These are phyloP conservation scores for Xiphydria camelus DNA, from an alignment of 2,888 invertebrate genomes.

Conservation along the genomic window DNA sequence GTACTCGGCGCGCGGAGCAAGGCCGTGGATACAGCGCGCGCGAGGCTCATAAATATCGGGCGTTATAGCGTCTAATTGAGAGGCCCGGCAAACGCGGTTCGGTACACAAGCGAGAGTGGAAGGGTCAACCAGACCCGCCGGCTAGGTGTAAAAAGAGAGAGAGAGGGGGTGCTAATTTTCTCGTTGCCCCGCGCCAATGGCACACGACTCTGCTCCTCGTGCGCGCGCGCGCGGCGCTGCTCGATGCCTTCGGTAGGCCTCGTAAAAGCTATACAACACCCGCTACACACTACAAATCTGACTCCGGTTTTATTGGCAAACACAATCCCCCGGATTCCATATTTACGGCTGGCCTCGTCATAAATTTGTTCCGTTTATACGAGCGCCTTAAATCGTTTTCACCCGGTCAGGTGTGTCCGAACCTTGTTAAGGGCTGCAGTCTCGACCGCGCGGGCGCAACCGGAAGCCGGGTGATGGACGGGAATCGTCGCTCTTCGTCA, in stretches of 20 bases:
- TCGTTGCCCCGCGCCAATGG: conserved; percentile 2
- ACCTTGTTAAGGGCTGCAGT: conserved; percentile 29
- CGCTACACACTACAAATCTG: conserved; percentile 28
- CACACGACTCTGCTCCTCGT: too few species aligned
- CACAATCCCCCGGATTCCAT: conserved; percentile 34
- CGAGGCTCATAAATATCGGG: conserved; percentile 12
- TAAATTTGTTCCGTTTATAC: conserved; percentile 44
- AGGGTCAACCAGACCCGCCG: conserved; percentile 14
- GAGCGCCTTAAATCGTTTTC: conserved; percentile 35
- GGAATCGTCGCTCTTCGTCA: too few species aligned
- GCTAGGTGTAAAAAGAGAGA: conserved; percentile 25
- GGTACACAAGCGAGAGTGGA: background rate
- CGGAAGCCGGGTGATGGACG: too few species aligned
- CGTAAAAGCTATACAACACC: conserved; percentile 28
- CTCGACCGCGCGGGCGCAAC: too few species aligned
- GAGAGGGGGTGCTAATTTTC: conserved; percentile 8
- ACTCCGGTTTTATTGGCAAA: conserved; percentile 34
- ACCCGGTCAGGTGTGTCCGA: conserved; percentile 31
- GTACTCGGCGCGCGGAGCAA: background rate
- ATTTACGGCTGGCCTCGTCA: conserved; percentile 31
- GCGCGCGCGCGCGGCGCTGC: too few species aligned
- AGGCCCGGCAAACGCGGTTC: conserved; percentile 5
- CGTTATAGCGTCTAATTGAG: conserved; percentile 15
- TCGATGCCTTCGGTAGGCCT: conserved; percentile 17
- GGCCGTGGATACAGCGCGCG: background rate